Base-by-base conservation (phyloP, 2,113 vertebrate species). In the Otocyon megalotis region DNA sequence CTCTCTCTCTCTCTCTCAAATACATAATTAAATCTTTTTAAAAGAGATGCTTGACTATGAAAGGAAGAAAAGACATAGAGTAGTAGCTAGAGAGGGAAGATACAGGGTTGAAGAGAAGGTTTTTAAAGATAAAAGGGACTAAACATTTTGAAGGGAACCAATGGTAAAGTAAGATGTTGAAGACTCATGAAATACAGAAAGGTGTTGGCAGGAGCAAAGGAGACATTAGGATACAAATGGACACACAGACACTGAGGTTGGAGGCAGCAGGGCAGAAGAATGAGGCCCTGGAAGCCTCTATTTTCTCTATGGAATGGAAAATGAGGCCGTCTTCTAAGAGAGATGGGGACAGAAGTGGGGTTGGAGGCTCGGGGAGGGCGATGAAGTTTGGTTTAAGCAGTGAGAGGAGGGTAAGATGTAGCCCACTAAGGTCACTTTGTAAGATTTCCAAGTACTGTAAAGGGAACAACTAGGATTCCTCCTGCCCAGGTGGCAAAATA, bases 231-330 rank as follows among this genome's bases (percentile, higher is more conserved):
- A 94, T 67, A 53, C 85, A 88, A 81, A 30, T 58, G 13, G 35
- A 58, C 5, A 85, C 11, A 77, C 14, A 83, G 54, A 11, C 5
- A 43, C 79, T 8, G 56, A 85, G 35, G 11, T 58, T 35, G 65
- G 65, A 90, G 54, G 58, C 20, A 71, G 20, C 35, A 77, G 16
- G 32, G 4, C 8, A 92, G 48, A 35, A 90, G 5, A 8, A 35
- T 69, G 60, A 83, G 43, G 22, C 35, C 3, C 8, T 26, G 8
- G 16, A 79, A 90, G 1, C 2, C 6, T 84, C 35, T 82, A 14
- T 83, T 67, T 96, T 94, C 71, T 88, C 43, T 63, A 43, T 53
- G 80, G 83, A 95, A 93, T 94, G 43, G 30, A 20, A 67, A 71
- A 74, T 14, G 58, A 83, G 88, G 43, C 4, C 22, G 69, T 87